These are phyloP conservation scores for Alligator mississippiensis DNA, from an alignment of 2,113 vertebrate species.

Conservation along the genomic window DNA sequence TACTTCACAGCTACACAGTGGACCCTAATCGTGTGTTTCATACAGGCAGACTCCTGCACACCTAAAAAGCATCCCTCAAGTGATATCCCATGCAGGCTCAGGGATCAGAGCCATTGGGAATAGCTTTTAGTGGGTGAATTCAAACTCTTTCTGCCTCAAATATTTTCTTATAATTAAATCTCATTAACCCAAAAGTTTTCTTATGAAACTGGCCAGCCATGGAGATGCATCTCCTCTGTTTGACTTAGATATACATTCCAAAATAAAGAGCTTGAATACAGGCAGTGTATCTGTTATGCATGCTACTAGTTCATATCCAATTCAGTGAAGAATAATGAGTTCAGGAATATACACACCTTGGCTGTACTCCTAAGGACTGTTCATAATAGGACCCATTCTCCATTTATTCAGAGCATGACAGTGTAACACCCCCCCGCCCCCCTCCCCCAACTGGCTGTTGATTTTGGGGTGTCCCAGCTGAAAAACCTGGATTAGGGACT, in stretches of 20 bases:
- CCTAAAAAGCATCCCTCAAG: neutral
- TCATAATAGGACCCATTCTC: rapidly evolving
- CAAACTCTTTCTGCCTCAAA: neutral
- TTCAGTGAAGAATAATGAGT: neutral
- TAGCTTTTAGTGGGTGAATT: neutral
- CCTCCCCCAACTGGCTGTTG: rapidly evolving
- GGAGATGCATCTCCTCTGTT: neutral
- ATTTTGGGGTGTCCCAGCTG: neutral
- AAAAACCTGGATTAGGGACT: no score
- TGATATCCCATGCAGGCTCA: neutral
- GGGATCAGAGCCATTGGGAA: neutral
- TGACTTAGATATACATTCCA: neutral
- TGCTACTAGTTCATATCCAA: neutral
- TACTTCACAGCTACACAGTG: neutral
- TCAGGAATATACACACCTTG: neutral
- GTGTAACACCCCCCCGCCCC: rapidly evolving
- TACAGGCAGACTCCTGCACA: neutral
- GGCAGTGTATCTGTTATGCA: neutral
- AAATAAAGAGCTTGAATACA: neutral
- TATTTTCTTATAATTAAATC: neutral
- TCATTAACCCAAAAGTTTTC: neutral
- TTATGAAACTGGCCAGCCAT: neutral
- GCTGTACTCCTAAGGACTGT: rapidly evolving
- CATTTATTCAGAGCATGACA: rapidly evolving
- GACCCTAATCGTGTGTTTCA: neutral